Percentiles rank a stretch among this genome's conserved stretches.
These are phyloP conservation scores for Cremastinae sp. DNA, from an alignment of 2,888 invertebrate genomes.

Conservation along the genomic window DNA sequence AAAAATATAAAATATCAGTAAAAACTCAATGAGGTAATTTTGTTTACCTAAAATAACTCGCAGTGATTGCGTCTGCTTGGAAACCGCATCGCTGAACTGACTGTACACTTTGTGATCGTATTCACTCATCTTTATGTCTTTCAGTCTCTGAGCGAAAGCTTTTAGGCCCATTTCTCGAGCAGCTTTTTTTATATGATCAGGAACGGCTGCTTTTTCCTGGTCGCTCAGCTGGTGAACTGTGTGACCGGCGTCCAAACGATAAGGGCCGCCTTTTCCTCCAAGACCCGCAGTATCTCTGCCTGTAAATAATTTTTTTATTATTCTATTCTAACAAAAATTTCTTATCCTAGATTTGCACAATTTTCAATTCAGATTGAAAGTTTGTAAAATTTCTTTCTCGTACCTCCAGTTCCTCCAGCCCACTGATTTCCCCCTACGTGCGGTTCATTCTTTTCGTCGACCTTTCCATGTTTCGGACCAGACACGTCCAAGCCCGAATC, in stretches of 20 bases:
- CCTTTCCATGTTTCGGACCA: constrained; percentile 95
- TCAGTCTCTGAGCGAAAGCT: constrained; percentile 91
- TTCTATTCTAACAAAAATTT: constrained; percentile 3
- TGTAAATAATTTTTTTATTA: constrained; percentile 42
- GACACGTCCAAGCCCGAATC: constrained; percentile 85
- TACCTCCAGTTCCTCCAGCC: constrained; percentile 96
- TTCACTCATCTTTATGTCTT: constrained; percentile 96
- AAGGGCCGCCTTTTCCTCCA: constrained; percentile 98
- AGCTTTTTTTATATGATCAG: constrained; percentile 92
- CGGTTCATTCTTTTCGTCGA: constrained; percentile 93
- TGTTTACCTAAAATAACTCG: constrained; percentile 88
- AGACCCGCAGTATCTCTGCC: constrained; percentile 95
- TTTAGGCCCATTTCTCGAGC: constrained; percentile 96
- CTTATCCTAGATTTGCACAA: no score
- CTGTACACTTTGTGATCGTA: constrained; percentile 94
- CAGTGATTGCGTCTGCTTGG: constrained; percentile 91
- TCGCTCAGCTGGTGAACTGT: constrained; percentile 95
- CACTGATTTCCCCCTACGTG: constrained; percentile 98
- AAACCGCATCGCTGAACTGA: constrained; percentile 89
- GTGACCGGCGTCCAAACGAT: constrained; percentile 95
- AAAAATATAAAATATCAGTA: not conserved
- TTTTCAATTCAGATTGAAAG: no score
- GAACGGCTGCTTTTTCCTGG: constrained; percentile 93
- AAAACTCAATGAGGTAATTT: not conserved
- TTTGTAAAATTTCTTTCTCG: no score